These are phyloP conservation scores for Leptopilina syphax DNA, from an alignment of 2,888 invertebrate genomes.

Conservation along the genomic window DNA sequence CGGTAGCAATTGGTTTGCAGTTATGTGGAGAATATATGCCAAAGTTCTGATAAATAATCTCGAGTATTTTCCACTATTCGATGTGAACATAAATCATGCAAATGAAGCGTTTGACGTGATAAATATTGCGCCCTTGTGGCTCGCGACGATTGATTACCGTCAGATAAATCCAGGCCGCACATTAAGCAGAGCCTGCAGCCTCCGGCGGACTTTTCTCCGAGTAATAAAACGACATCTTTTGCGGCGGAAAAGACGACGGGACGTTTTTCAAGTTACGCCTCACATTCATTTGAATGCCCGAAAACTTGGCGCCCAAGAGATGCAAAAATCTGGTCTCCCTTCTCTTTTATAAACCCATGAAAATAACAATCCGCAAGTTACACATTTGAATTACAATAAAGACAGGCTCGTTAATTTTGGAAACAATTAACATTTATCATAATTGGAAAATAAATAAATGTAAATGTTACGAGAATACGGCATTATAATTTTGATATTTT, in stretches of 20 bases:
- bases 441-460: too few species aligned
- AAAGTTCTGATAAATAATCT: conserved; percentile 61
- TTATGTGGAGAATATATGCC: neutral
- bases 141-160: conserved; percentile 72
- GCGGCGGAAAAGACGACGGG: conserved; percentile 64
- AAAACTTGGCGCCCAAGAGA: conserved; percentile 59
- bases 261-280: conserved; percentile 70
- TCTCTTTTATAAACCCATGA: neutral
- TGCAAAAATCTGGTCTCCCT: conserved; percentile 51
- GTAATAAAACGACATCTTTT: conserved; percentile 72
- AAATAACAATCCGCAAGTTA: too few species aligned
- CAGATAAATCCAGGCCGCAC: conserved; percentile 73
- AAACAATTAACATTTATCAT: too few species aligned
- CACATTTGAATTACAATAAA: too few species aligned
- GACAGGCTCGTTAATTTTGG: too few species aligned
- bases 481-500: too few species aligned
- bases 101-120: conserved; percentile 74
- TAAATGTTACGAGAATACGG: too few species aligned
- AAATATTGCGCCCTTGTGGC: conserved; percentile 70
- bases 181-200: conserved; percentile 67
- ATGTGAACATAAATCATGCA: conserved; percentile 72
- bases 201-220: conserved; percentile 65
- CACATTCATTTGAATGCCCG: conserved; percentile 61
- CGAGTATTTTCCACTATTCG: conserved; percentile 61
- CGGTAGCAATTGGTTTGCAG: conserved; percentile 11